phyloP scores from a whole-genome alignment of 2,113 vertebrate species.

The Phasianus colchicus region DNA sequence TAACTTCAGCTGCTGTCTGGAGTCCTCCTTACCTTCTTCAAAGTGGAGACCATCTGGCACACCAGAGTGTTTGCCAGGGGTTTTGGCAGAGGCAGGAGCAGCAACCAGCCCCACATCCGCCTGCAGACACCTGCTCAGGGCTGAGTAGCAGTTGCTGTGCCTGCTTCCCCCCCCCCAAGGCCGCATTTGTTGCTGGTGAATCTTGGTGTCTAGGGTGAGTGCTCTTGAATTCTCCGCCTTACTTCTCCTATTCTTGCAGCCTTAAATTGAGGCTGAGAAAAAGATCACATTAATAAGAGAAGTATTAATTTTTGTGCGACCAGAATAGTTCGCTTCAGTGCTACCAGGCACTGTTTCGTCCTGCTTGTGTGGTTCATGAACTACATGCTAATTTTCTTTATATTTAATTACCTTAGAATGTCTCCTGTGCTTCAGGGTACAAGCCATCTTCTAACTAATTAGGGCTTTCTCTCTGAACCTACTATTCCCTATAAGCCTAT shows the following conservation, averaged over 20 bases:
- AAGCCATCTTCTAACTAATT: slow-evolving; percentile 64
- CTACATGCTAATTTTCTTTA: slow-evolving; percentile 67
- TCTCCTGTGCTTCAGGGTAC: slow-evolving; percentile 65
- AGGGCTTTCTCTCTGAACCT: slow-evolving; percentile 36
- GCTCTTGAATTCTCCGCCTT: background rate
- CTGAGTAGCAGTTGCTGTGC: background rate
- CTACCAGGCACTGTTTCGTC: slow-evolving; percentile 49
- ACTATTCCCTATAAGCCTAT: background rate
- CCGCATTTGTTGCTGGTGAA: rapidly evolving
- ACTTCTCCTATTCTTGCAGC: background rate
- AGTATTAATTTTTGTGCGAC: slow-evolving; percentile 42
- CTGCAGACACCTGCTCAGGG: background rate
- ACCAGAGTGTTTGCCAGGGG: background rate
- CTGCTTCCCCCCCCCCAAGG: background rate
- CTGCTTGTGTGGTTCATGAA: slow-evolving; percentile 69
- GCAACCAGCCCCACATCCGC: rapidly evolving
- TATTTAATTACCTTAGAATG: slow-evolving; percentile 48
- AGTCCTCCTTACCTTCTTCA: background rate
- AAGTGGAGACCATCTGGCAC: background rate
- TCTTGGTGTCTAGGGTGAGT: background rate
- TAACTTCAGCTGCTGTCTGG: background rate
- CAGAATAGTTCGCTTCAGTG: background rate
- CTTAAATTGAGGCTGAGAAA: slow-evolving; percentile 11
- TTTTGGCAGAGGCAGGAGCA: background rate
- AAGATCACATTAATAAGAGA: slow-evolving; percentile 63